A percentile compares a stretch with the other conserved stretches of the same genome.
Evolutionary conservation across 2,113 vertebrate genomes (phyloP).

Genomic region (Ramphastos sulfuratus): DNA sequence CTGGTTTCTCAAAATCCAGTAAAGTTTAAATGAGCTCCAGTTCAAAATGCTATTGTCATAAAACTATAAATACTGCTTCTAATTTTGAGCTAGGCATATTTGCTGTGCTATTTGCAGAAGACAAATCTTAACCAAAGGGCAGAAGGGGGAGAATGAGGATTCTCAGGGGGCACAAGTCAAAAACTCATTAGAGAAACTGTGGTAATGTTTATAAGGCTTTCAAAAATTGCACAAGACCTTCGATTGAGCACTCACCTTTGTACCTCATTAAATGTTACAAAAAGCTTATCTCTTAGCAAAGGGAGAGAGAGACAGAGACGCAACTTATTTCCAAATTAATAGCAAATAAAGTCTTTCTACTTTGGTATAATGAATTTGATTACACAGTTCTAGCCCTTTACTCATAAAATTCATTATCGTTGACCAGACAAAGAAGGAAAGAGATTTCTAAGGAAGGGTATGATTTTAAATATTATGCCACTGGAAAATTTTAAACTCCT

Average conservation of each 20-base stretch:
- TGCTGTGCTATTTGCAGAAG: background rate
- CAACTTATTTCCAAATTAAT: conserved; percentile 46
- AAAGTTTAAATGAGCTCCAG: background rate
- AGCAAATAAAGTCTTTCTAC: conserved; percentile 50
- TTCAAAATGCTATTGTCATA: background rate
- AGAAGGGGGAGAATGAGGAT: background rate
- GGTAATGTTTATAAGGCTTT: background rate
- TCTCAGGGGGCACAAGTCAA: background rate
- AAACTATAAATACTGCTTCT: background rate
- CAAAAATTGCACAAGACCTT: background rate
- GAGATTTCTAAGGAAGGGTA: background rate
- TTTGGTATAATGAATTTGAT: conserved; percentile 22
- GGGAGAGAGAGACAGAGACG: background rate
- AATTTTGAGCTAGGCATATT: background rate
- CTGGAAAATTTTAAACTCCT: background rate
- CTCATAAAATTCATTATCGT: background rate
- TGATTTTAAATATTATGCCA: background rate
- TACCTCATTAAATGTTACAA: conserved; percentile 32
- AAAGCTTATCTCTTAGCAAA: conserved; percentile 21
- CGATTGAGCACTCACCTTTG: background rate
- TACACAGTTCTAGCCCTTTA: background rate
- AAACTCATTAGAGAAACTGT: background rate
- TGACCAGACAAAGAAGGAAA: background rate
- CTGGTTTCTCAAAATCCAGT: background rate
- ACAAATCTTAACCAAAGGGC: background rate